phyloP scores from a whole-genome alignment of 2,113 vertebrate species.

The Gallinago media region DNA sequence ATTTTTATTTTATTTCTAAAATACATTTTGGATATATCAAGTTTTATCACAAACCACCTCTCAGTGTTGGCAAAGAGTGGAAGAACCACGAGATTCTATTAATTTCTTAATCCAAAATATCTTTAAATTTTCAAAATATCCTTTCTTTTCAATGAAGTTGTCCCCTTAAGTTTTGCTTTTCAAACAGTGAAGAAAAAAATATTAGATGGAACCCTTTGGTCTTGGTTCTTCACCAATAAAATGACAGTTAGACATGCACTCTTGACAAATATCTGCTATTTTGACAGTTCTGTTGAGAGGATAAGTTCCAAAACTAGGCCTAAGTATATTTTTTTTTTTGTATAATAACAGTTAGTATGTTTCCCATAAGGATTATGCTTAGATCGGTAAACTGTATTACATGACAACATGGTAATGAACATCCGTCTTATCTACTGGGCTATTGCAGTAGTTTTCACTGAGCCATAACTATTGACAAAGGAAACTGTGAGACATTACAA shows the following conservation, averaged over 20 bases:
- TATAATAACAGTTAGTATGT: neutral
- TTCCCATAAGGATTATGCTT: neutral
- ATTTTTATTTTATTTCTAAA: neutral
- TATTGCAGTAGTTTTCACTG: neutral
- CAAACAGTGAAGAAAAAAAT: neutral
- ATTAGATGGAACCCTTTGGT: neutral
- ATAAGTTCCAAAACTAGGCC: neutral
- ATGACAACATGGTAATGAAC: neutral
- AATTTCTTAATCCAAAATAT: neutral
- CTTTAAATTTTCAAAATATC: neutral
- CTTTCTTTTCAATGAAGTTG: neutral
- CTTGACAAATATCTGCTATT: neutral
- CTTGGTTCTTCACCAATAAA: neutral
- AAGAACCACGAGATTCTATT: neutral
- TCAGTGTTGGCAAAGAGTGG: neutral
- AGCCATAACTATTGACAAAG: neutral
- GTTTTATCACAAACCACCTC: neutral
- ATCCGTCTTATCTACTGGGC: neutral
- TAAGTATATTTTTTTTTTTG: neutral
- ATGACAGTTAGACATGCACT: neutral
- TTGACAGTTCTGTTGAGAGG: neutral
- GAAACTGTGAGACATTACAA: neutral
- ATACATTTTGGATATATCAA: neutral
- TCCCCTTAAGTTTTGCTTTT: neutral
- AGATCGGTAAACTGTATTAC: neutral